Conservation (phyloP, 2,888 invertebrate genomes). For the Pammene aurita region DNA sequence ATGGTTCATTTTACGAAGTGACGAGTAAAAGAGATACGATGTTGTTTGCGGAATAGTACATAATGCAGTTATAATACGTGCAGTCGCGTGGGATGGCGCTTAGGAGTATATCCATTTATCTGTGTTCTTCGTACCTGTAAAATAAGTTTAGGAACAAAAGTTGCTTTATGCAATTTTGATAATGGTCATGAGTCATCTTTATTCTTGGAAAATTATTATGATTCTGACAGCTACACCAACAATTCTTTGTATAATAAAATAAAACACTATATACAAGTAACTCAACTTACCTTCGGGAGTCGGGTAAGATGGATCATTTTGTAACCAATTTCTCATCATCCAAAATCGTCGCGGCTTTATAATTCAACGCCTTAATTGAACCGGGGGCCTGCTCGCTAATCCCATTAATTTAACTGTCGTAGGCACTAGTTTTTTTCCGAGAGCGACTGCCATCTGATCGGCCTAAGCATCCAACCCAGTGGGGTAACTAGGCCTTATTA, state of each 20-base stretch:
- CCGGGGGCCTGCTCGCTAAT: too few species aligned
- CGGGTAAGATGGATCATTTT: too few species aligned
- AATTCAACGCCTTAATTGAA: too few species aligned
- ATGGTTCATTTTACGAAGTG: not conserved
- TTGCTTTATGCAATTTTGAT: conserved; percentile 22
- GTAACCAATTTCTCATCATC: too few species aligned
- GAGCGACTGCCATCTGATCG: too few species aligned
- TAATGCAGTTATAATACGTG: conserved; percentile 40
- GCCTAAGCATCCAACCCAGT: too few species aligned
- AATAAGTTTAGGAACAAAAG: conserved; percentile 29
- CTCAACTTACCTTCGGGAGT: too few species aligned
- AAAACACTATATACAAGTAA: too few species aligned
- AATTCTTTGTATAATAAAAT: not conserved
- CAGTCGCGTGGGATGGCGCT: conserved; percentile 31
- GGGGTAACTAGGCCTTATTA: too few species aligned
- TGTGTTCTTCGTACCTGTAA: conserved; percentile 27
- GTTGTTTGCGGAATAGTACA: conserved; percentile 12
- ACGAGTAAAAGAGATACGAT: conserved; percentile 11
- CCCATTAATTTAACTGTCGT: too few species aligned
- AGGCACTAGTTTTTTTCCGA: too few species aligned
- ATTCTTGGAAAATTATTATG: not conserved
- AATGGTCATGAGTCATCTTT: conserved; percentile 4
- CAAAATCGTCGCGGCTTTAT: too few species aligned
- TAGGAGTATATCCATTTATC: conserved; percentile 36
- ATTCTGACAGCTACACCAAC: not conserved